These are phyloP conservation scores for Ophion ventricosus DNA, from an alignment of 2,888 invertebrate genomes.

Conservation along the genomic window DNA sequence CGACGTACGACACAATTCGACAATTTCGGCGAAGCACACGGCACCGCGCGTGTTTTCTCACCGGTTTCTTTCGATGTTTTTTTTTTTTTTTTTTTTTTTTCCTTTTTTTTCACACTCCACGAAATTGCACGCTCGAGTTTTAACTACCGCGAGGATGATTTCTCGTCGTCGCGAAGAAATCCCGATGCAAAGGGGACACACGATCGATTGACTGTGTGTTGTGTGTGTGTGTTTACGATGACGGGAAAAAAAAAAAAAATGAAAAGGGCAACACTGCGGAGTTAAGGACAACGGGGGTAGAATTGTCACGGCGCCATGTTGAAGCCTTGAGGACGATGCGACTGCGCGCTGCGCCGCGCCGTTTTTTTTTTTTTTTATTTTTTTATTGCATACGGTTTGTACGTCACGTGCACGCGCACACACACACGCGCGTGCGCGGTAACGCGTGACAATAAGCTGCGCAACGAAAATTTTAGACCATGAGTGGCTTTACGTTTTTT, in stretches of 20 bases:
- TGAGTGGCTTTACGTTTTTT: too few relatives aligned
- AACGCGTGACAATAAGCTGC: not conserved
- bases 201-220: slow-evolving; percentile 34
- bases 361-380: too few relatives aligned
- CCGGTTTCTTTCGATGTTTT: slow-evolving; percentile 27
- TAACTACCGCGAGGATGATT: not conserved
- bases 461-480: too few relatives aligned
- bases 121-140: not conserved
- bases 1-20: slow-evolving; percentile 17
- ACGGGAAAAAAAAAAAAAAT: too few relatives aligned
- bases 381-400: too few relatives aligned
- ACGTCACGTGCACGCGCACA: not conserved
- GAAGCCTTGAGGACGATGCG: slow-evolving; percentile 54
- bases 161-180: not conserved
- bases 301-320: slow-evolving; percentile 69
- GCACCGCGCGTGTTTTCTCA: slow-evolving; percentile 24
- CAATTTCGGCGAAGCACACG: slow-evolving; percentile 37
- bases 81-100: slow-evolving; percentile 9
- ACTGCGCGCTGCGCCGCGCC: slow-evolving; percentile 25
- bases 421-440: not conserved
- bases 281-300: slow-evolving; percentile 48
- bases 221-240: slow-evolving; percentile 38
- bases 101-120: not conserved
- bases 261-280: slow-evolving; percentile 32
- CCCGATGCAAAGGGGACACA: slow-evolving; percentile 5